A percentile compares a stretch with the other conserved stretches of the same genome.
These are phyloP conservation scores for Lanius collurio DNA, from an alignment of 2,113 vertebrate genomes.

Conservation along the genomic window DNA sequence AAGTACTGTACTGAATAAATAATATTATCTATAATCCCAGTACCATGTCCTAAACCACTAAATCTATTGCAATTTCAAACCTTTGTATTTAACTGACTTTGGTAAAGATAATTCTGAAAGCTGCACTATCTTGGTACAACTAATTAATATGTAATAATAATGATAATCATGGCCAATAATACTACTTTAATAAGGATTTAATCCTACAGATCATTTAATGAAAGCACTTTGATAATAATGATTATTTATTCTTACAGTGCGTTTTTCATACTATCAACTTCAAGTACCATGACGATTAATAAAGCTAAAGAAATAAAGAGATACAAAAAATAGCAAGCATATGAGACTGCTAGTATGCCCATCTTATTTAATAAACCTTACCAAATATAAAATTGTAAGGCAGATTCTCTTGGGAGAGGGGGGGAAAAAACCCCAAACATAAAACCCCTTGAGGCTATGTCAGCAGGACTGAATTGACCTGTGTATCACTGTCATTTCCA, in stretches of 20 bases:
- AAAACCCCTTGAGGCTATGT: neutral
- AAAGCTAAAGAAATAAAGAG: constrained; percentile 24
- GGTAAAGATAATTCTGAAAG: constrained; percentile 31
- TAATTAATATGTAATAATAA: constrained; percentile 58
- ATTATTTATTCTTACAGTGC: constrained; percentile 49
- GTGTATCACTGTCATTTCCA: constrained; percentile 30
- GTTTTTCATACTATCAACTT: constrained; percentile 47
- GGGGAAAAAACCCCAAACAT: neutral
- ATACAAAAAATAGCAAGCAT: constrained; percentile 44
- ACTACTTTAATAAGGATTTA: constrained; percentile 47
- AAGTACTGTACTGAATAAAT: constrained; percentile 7
- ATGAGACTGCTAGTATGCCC: neutral
- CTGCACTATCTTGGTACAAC: neutral
- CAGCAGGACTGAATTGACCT: constrained; percentile 13
- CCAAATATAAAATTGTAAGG: constrained; percentile 21
- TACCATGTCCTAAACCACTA: neutral
- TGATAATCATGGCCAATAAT: constrained; percentile 35
- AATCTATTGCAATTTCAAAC: neutral
- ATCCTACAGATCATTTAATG: constrained; percentile 41
- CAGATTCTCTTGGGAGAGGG: neutral
- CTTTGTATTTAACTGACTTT: constrained; percentile 30
- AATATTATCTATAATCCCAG: neutral
- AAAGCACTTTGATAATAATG: constrained; percentile 41
- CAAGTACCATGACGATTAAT: constrained; percentile 48
- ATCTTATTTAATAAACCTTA: constrained; percentile 52